These are phyloP conservation scores for Campodea augens DNA, from an alignment of 1,140 invertebrate species.

Conservation along the genomic window DNA sequence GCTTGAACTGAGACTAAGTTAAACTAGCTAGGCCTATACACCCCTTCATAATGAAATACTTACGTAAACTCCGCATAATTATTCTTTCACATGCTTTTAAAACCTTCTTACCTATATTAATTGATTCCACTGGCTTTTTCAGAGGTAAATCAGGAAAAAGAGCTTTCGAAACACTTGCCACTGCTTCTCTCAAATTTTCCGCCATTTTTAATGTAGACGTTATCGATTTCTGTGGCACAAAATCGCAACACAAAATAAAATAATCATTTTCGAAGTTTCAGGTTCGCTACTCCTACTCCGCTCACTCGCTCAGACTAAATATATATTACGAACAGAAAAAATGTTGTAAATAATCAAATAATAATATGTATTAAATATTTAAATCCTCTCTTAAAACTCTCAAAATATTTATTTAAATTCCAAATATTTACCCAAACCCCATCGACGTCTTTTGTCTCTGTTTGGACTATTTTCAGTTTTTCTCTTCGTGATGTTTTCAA, in stretches of 20 bases:
- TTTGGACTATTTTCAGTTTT: too few species aligned
- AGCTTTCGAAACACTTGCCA: constrained; percentile 26
- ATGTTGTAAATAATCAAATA: constrained; percentile 4
- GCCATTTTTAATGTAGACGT: constrained; percentile 3
- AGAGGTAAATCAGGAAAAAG: constrained; percentile 30
- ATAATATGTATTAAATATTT: constrained; percentile 1
- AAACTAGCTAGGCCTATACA: too few species aligned
- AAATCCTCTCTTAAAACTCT: not conserved
- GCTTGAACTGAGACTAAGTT: too few species aligned
- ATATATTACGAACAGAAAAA: not conserved
- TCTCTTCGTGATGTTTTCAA: too few species aligned
- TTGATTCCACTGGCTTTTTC: too few species aligned
- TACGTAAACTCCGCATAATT: too few species aligned
- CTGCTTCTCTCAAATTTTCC: constrained; percentile 20
- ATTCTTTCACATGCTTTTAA: too few species aligned
- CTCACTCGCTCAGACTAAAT: not conserved
- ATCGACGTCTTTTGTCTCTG: too few species aligned
- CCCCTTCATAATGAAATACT: too few species aligned
- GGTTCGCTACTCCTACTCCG: not conserved
- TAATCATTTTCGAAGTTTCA: not conserved
- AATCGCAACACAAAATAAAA: not conserved
- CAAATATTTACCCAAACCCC: too few species aligned
- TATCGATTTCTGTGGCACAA: not conserved
- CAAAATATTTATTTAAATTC: too few species aligned
- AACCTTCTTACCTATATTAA: too few species aligned